Evolutionary conservation across 2,113 vertebrate species (phyloP).

Genomic region (Calonectris borealis): DNA sequence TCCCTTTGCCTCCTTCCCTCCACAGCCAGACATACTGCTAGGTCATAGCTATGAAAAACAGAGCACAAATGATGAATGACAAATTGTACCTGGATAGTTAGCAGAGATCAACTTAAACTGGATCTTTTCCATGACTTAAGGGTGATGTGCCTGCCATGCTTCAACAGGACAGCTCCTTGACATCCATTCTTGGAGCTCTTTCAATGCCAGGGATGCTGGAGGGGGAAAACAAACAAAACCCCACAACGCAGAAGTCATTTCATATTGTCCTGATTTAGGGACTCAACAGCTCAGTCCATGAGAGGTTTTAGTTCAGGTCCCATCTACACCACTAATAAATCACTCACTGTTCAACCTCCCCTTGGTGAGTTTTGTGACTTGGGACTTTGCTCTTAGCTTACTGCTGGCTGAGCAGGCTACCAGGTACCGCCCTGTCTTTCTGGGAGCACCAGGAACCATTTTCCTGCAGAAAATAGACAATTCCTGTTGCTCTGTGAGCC

Average conservation of each 20-base stretch:
- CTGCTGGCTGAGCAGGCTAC: background rate
- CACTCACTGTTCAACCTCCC: background rate
- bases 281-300: background rate
- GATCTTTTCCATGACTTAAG: background rate
- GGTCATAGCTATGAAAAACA: background rate
- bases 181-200: background rate
- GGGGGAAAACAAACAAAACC: background rate
- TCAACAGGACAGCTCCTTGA: background rate
- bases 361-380: background rate
- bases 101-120: background rate
- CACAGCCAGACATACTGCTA: background rate
- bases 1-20: background rate
- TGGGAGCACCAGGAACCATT: background rate
- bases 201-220: background rate
- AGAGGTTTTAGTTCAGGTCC: background rate
- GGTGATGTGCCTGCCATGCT: background rate
- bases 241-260: background rate
- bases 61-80: background rate
- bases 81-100: background rate
- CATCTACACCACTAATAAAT: background rate
- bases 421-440: background rate
- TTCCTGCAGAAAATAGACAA: background rate
- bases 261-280: background rate
- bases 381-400: background rate
- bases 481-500: background rate